These are phyloP conservation scores for Adelphocoris suturalis DNA, from an alignment of 2,888 invertebrate genomes.

Conservation along the genomic window DNA sequence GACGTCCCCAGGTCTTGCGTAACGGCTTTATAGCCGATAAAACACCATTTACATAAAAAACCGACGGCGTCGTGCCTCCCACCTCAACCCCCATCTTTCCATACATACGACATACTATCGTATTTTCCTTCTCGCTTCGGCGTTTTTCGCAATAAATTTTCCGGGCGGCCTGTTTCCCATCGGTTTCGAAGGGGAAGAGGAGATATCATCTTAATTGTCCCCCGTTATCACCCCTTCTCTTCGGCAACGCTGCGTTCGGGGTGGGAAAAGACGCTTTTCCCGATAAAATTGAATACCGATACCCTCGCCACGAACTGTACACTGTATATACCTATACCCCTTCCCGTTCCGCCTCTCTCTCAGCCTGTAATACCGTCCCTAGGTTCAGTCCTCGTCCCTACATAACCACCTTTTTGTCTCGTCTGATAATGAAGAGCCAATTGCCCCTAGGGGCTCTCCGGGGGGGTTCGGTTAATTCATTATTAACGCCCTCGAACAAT, in stretches of 20 bases:
- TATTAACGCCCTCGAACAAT: slow-evolving; percentile 67
- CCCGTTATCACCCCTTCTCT: background rate
- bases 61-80: background rate
- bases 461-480: slow-evolving; percentile 63
- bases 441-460: slow-evolving; percentile 23
- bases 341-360: background rate
- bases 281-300: slow-evolving; percentile 69
- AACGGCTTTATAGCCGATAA: slow-evolving; percentile 56
- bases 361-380: background rate
- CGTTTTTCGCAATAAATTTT: slow-evolving; percentile 63
- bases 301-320: background rate
- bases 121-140: background rate
- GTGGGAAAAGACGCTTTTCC: slow-evolving; percentile 4
- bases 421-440: slow-evolving; percentile 66
- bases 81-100: background rate
- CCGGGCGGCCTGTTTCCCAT: slow-evolving; percentile 66
- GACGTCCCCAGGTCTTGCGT: background rate
- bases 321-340: background rate
- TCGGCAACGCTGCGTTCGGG: background rate
- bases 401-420: slow-evolving; percentile 53
- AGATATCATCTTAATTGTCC: slow-evolving; percentile 67
- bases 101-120: background rate
- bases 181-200: slow-evolving; percentile 2
- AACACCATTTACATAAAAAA: slow-evolving; percentile 51
- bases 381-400: background rate